Conservation (phyloP, 2,888 invertebrate species). For the Tetragnatha montana region DNA sequence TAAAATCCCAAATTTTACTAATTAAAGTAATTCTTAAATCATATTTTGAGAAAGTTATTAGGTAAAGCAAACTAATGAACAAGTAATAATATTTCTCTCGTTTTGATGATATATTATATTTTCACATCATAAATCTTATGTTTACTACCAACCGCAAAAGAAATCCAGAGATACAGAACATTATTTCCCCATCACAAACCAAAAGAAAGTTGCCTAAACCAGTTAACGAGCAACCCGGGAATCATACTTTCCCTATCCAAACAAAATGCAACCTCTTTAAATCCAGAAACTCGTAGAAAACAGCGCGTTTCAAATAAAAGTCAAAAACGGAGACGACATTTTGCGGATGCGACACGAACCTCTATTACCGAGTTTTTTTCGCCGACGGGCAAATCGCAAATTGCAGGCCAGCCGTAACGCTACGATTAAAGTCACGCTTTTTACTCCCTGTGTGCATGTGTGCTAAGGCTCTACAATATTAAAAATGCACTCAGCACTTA, state of each 20-base stretch:
- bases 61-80: too few relatives aligned
- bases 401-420: conserved; percentile 15
- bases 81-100: too few relatives aligned
- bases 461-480: neutral
- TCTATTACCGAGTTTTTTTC: conserved; percentile 12
- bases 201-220: too few relatives aligned
- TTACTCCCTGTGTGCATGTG: neutral
- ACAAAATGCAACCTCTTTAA: neutral
- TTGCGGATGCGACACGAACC: neutral
- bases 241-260: neutral
- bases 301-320: conserved; percentile 10
- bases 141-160: too few relatives aligned
- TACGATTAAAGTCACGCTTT: conserved; percentile 32
- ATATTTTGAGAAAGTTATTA: too few relatives aligned
- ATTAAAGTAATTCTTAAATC: too few relatives aligned
- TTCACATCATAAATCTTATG: too few relatives aligned
- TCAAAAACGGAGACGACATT: neutral
- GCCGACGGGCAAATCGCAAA: neutral
- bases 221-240: too few relatives aligned
- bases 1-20: too few relatives aligned
- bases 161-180: too few relatives aligned
- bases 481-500: neutral
- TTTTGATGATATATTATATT: too few relatives aligned
- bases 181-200: too few relatives aligned
- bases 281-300: neutral